These are phyloP conservation scores for Trichechus manatus DNA, from an alignment of 2,113 vertebrate genomes.

Conservation along the genomic window DNA sequence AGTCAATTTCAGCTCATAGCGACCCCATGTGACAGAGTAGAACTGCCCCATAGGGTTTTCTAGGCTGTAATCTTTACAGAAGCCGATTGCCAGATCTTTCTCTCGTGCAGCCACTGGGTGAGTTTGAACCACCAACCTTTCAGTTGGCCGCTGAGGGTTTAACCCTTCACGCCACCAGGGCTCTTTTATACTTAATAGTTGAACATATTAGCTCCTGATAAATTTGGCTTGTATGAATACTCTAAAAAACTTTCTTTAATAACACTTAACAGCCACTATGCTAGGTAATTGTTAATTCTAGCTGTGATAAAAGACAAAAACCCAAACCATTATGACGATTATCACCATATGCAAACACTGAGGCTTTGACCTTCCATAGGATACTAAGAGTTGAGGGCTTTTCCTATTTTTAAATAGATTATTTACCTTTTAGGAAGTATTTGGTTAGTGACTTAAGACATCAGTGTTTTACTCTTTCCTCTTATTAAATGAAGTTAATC, in stretches of 20 bases:
- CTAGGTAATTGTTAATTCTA: not conserved
- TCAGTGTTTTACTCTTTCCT: not conserved
- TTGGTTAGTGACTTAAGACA: not conserved
- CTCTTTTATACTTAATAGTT: not conserved
- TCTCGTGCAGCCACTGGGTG: not conserved
- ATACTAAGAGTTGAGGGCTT: not conserved
- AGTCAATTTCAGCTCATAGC: no score
- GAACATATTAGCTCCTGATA: not conserved
- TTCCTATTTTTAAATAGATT: not conserved
- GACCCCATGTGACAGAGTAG: not conserved
- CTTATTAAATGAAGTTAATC: not conserved
- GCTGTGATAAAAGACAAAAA: not conserved
- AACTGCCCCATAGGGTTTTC: not conserved
- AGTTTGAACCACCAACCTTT: not conserved
- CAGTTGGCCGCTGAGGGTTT: not conserved
- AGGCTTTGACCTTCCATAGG: not conserved
- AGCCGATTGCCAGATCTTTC: not conserved
- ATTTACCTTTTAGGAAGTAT: not conserved
- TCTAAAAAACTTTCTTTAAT: not conserved
- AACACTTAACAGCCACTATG: not conserved
- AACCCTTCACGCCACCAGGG: not conserved
- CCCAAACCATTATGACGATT: not conserved
- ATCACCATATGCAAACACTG: not conserved
- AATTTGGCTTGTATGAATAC: not conserved
- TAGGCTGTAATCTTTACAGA: not conserved